Conservation (phyloP, 2,797 vertebrate genomes). For the Urocyon cinereoargenteus region DNA sequence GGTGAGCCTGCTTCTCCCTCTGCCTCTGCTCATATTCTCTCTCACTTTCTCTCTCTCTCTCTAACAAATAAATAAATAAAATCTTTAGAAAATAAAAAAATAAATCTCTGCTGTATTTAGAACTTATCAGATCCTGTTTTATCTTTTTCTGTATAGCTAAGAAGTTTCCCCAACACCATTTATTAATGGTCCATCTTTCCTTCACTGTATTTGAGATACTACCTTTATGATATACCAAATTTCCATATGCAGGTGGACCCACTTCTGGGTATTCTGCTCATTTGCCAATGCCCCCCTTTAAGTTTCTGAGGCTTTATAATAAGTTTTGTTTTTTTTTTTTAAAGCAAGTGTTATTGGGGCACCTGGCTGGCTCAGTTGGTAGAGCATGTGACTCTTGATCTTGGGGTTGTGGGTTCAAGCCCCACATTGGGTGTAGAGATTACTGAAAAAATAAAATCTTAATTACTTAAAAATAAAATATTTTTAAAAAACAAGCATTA, state of each 20-base stretch:
- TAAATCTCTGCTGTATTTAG: slow-evolving; percentile 4
- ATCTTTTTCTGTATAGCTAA: slow-evolving; percentile 16
- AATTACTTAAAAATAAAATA: neutral
- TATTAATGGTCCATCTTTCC: slow-evolving; percentile 35
- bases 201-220: neutral
- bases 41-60: no score
- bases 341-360: neutral
- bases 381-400: neutral
- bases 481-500: neutral
- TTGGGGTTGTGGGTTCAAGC: neutral
- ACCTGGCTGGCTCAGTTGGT: neutral
- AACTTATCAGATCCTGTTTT: slow-evolving; percentile 20
- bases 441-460: neutral
- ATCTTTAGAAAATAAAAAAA: no score
- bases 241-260: neutral
- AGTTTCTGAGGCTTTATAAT: slow-evolving; percentile 36
- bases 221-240: slow-evolving; percentile 18
- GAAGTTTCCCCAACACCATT: slow-evolving; percentile 11
- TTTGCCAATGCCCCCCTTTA: neutral
- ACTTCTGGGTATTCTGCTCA: slow-evolving; percentile 46
- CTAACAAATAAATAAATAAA: no score
- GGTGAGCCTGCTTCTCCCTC: no score
- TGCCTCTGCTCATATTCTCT: no score
- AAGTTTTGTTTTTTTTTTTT: neutral
- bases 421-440: neutral